A percentile compares a stretch with the other conserved stretches of the same genome.
These are phyloP conservation scores for Cryptotermes secundus DNA, from an alignment of 1,140 invertebrate species.

Conservation along the genomic window DNA sequence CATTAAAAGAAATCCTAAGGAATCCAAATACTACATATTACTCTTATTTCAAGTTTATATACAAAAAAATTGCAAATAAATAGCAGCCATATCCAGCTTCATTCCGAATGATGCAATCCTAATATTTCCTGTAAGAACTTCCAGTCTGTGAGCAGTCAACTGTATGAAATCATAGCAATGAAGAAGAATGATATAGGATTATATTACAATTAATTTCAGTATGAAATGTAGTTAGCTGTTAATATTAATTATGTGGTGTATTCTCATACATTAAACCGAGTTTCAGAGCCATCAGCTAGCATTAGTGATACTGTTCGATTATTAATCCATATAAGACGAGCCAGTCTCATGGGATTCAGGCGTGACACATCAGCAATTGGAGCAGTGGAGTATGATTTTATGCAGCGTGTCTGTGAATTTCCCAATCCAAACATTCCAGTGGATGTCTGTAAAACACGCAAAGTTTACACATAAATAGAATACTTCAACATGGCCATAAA, in stretches of 20 bases:
- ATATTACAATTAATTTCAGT: not conserved
- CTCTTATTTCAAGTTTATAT: no score
- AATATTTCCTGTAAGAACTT: not conserved
- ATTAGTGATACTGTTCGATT: slow-evolving; percentile 88
- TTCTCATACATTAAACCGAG: slow-evolving; percentile 80
- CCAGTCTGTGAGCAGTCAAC: not conserved
- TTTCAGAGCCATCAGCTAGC: slow-evolving; percentile 89
- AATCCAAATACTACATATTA: no score
- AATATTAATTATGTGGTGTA: not conserved
- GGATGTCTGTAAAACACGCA: slow-evolving; percentile 55
- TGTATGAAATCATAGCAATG: no score
- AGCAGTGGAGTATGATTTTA: slow-evolving; percentile 90
- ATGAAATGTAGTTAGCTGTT: not conserved
- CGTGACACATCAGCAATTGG: slow-evolving; percentile 85
- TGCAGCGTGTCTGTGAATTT: slow-evolving; percentile 86
- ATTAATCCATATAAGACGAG: slow-evolving; percentile 88
- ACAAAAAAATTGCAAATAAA: not conserved
- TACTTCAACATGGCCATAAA: not conserved
- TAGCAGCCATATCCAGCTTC: not conserved
- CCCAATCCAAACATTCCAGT: slow-evolving; percentile 89
- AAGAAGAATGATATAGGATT: not conserved
- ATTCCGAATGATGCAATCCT: not conserved
- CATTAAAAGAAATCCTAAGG: no score
- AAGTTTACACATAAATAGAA: not conserved
- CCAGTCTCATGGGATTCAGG: slow-evolving; percentile 82